These are phyloP conservation scores for Aporophyla nigra DNA, from an alignment of 2,888 invertebrate species.

Conservation along the genomic window DNA sequence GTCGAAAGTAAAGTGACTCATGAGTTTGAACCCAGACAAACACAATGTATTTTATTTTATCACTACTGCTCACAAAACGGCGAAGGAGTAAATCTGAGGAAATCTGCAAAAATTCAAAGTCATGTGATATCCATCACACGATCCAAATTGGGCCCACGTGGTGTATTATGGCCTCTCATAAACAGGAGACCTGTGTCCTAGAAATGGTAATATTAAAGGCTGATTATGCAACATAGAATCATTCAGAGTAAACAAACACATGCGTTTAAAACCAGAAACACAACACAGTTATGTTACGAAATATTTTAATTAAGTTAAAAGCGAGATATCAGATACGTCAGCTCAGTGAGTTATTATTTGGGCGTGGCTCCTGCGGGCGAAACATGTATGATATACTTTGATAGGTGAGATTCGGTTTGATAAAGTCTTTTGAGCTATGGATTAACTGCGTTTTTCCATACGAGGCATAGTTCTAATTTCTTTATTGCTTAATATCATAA, in stretches of 20 bases:
- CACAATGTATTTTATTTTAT: no score
- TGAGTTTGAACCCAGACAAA: no score
- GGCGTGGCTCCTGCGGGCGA: constrained; percentile 62
- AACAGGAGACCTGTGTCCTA: no score
- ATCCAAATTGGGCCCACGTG: no score
- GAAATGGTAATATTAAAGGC: no score
- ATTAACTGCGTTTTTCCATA: not conserved
- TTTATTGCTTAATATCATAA: not conserved
- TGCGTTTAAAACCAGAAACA: constrained; percentile 20
- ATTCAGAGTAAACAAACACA: constrained; percentile 16
- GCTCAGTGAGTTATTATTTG: constrained; percentile 53
- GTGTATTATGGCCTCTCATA: no score
- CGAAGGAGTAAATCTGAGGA: no score
- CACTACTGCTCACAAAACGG: no score
- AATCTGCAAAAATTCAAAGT: no score
- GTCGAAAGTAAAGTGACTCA: no score
- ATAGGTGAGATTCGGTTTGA: constrained; percentile 30
- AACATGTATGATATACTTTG: constrained; percentile 33
- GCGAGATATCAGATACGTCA: constrained; percentile 48
- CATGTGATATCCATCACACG: no score
- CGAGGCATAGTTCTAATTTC: not conserved
- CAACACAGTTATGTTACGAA: constrained; percentile 47
- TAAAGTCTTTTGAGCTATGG: constrained; percentile 2
- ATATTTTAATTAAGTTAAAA: constrained; percentile 66
- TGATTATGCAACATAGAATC: no score